These are phyloP conservation scores for Nymphalis io DNA, from an alignment of 1,140 invertebrate species.

Conservation along the genomic window DNA sequence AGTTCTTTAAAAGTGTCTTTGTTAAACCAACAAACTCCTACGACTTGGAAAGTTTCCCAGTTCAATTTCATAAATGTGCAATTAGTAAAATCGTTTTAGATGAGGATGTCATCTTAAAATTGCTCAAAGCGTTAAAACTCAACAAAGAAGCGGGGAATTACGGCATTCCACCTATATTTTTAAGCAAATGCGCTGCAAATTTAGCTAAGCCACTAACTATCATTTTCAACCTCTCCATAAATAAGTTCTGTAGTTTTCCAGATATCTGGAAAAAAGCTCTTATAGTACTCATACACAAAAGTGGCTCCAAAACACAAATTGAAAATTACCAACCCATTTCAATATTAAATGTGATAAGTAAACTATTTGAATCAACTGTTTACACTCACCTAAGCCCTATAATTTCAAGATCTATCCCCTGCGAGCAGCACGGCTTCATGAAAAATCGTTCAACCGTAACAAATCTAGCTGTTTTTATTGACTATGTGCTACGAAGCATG, in stretches of 20 bases:
- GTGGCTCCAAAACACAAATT: slow-evolving; percentile 25
- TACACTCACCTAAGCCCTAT: too few relatives aligned
- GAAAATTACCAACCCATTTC: slow-evolving; percentile 30
- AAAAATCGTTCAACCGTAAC: slow-evolving; percentile 29
- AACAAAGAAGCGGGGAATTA: slow-evolving; percentile 25
- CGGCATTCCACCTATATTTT: slow-evolving; percentile 12
- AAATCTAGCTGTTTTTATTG: slow-evolving; percentile 26
- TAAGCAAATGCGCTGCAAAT: slow-evolving; percentile 30
- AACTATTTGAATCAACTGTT: too few relatives aligned
- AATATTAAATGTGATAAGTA: too few relatives aligned
- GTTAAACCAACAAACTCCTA: slow-evolving; percentile 7
- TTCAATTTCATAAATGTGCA: too few relatives aligned
- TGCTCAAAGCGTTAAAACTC: too few relatives aligned
- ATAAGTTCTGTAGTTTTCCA: slow-evolving; percentile 16
- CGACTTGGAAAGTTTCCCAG: too few relatives aligned
- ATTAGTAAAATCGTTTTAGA: too few relatives aligned
- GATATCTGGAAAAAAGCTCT: slow-evolving; percentile 26
- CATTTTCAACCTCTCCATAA: slow-evolving; percentile 25
- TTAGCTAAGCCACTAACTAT: slow-evolving; percentile 24
- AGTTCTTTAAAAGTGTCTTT: neutral
- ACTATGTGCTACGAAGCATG: slow-evolving; percentile 10
- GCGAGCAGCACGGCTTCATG: slow-evolving; percentile 36
- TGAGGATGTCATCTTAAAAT: too few relatives aligned
- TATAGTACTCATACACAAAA: slow-evolving; percentile 38
- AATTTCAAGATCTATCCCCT: too few relatives aligned